phyloP scores from a whole-genome alignment of 2,113 vertebrate species.

The Zeus faber region DNA sequence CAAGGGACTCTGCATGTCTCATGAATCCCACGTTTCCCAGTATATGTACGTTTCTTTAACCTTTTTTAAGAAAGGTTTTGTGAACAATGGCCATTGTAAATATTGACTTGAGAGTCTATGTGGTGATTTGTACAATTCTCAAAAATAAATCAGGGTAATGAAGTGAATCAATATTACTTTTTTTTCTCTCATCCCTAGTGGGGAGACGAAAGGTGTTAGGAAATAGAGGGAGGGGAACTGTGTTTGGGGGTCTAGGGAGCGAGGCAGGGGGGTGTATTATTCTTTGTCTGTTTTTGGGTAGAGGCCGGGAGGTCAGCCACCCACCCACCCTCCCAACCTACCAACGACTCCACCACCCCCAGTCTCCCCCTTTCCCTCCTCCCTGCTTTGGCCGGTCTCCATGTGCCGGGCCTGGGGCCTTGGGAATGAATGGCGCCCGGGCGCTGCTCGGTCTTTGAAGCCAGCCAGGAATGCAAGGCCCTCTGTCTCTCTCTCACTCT shows the following conservation, averaged over 20 bases:
- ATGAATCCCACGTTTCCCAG: too few species aligned
- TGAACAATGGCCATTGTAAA: too few species aligned
- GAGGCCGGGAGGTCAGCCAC: slow-evolving; percentile 56
- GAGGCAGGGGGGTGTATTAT: slow-evolving; percentile 13
- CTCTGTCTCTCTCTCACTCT: slow-evolving; percentile 38
- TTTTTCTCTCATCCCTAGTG: too few species aligned
- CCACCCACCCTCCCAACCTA: slow-evolving; percentile 31
- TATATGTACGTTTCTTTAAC: too few species aligned
- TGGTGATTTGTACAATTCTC: too few species aligned
- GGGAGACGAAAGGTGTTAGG: not conserved
- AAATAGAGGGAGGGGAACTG: slow-evolving; percentile 2
- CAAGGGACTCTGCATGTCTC: too few species aligned
- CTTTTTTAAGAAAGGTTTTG: too few species aligned
- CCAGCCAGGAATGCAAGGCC: slow-evolving; percentile 74
- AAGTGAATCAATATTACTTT: too few species aligned
- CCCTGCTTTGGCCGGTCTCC: slow-evolving; percentile 75
- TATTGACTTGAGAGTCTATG: too few species aligned
- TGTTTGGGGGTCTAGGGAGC: not conserved
- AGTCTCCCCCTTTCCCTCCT: slow-evolving; percentile 24
- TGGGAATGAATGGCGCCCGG: slow-evolving; percentile 75
- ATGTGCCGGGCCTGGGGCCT: slow-evolving; percentile 69
- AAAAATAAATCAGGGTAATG: too few species aligned
- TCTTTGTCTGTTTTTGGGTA: slow-evolving; percentile 34
- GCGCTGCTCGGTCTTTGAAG: slow-evolving; percentile 75
- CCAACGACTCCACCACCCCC: slow-evolving; percentile 17